Evolutionary conservation across 2,113 vertebrate genomes (phyloP).

Genomic region (Nycticebus coucang): DNA sequence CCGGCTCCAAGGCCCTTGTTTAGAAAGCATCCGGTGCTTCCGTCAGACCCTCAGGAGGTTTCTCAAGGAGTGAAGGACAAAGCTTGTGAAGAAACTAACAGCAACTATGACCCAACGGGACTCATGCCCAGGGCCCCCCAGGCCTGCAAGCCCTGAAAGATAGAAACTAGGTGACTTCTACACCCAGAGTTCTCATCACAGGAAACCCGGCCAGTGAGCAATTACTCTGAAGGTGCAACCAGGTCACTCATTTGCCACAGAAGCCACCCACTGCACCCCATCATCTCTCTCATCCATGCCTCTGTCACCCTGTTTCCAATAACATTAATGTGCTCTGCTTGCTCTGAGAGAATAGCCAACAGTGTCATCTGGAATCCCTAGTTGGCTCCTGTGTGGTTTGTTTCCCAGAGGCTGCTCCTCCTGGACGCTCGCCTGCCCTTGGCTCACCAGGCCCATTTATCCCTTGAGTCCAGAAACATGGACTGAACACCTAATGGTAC

Average conservation of each 20-base stretch:
- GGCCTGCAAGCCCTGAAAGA: too few relatives aligned
- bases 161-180: neutral
- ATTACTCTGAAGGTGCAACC: accelerated
- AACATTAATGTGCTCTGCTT: accelerated
- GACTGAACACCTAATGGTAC: neutral
- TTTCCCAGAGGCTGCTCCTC: neutral
- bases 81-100: neutral
- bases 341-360: neutral
- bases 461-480: neutral
- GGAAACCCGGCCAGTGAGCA: accelerated
- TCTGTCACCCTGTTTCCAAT: neutral
- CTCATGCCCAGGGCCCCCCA: accelerated
- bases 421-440: neutral
- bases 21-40: accelerated
- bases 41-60: neutral
- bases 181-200: neutral
- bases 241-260: neutral
- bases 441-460: accelerated
- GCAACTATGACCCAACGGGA: too few relatives aligned
- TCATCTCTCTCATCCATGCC: neutral
- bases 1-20: accelerated
- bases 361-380: accelerated
- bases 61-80: accelerated
- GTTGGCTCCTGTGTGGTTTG: accelerated
- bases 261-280: neutral